Evolutionary conservation across 2,113 vertebrate species (phyloP), one percentile per base, ranked within the genome.

Genomic region (Pterophyllum scalare): DNA sequence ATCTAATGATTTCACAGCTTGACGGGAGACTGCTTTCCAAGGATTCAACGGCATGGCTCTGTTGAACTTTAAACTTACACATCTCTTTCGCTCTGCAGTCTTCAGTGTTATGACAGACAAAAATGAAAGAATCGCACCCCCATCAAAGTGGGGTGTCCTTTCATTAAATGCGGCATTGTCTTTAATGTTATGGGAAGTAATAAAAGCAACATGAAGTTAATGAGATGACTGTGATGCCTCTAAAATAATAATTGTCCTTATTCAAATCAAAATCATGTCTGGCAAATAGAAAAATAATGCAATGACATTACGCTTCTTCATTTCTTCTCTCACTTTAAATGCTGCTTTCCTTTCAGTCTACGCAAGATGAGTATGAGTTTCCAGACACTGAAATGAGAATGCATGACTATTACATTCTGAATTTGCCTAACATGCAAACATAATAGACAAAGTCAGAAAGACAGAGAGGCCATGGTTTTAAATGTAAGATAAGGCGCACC

Each of bases 401-500:
- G 91, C 61, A 22, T 92, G 91, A 88, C 79, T 89, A 82, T 85
- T 56, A 83, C 83, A 93, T 95, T 96, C 95, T 95, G 95, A 95
- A 94, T 95, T 95, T 95, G 93, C 91, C 87, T 94, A 95, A 85
- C 86, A 96, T 95, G 94, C 62, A 86, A 79, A 88, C 91, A 95
- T 84, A 91, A 91, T 95, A 95, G 91, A 76, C 95, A 95, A 92
- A 95, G 94, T 93, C 95, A 95, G 95, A 95, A 95, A 84, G 89
- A 94, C 84, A 14, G 28, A 75, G 75, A 83, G 79, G 88, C 92
- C 94, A 83, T 88, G 86, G 82, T 88, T 95, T 96, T 95, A 95
- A 95, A 95, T 95, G 95, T 95, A 95, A 90, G 90, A 95, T 95
- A 95, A 94, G 94, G 95, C 83, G 83, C 85, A 94, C 95, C 95